Evolutionary conservation across 1,140 invertebrate species (phyloP).

Genomic region (Apis laboriosa): DNA sequence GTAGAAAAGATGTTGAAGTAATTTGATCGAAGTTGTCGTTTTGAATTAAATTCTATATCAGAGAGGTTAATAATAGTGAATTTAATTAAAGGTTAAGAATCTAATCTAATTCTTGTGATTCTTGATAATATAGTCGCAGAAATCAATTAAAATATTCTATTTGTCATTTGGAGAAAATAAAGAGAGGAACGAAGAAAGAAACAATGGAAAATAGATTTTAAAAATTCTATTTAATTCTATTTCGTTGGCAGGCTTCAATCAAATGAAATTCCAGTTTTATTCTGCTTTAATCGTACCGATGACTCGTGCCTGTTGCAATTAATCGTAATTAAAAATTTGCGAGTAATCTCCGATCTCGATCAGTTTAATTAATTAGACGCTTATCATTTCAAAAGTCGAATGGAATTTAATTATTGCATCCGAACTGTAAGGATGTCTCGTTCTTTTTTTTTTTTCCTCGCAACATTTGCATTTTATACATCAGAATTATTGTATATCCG

Average conservation of each 20-base stretch:
- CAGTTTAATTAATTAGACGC: slow-evolving; percentile 29
- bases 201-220: not conserved
- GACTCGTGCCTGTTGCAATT: not conserved
- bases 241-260: not conserved
- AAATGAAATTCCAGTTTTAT: not conserved
- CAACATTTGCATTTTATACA: too few relatives aligned
- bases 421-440: not conserved
- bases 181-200: not conserved
- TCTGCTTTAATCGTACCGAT: not conserved
- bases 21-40: not conserved
- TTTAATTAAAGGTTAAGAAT: too few relatives aligned
- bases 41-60: too few relatives aligned
- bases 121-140: too few relatives aligned
- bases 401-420: slow-evolving; percentile 21
- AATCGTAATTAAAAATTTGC: slow-evolving; percentile 5
- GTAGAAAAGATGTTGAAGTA: too few relatives aligned
- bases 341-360: not conserved
- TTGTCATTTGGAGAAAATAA: too few relatives aligned
- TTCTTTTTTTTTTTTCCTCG: too few relatives aligned
- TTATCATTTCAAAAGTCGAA: not conserved
- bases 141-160: too few relatives aligned
- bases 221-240: not conserved
- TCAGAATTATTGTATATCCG: not conserved
- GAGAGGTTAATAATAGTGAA: too few relatives aligned
- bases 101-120: too few relatives aligned